A percentile compares a stretch with the other conserved stretches of the same genome.
phyloP scores from a whole-genome alignment of 2,797 vertebrate species.

The Anguilla obscura region DNA sequence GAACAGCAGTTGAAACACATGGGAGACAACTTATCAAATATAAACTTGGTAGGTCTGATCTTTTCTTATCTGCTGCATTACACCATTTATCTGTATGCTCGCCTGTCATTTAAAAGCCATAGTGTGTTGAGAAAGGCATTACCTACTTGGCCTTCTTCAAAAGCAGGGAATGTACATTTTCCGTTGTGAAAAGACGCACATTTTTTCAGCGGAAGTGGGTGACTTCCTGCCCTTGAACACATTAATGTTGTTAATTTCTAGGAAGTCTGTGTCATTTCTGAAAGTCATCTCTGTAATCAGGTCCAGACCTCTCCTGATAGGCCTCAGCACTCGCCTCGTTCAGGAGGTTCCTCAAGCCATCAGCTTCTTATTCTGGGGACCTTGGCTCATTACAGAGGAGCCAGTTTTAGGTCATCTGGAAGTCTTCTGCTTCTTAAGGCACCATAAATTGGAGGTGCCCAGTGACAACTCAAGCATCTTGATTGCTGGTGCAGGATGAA shows the following conservation, averaged over 20 bases:
- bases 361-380: neutral
- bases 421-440: neutral
- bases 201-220: neutral
- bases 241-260: neutral
- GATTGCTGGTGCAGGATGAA: neutral
- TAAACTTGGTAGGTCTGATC: no score
- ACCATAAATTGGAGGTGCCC: neutral
- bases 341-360: neutral
- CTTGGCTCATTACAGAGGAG: neutral
- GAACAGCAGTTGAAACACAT: no score
- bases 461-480: neutral
- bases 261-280: neutral
- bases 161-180: neutral
- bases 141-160: no score
- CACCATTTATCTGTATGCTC: no score
- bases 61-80: no score
- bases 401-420: neutral
- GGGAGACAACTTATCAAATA: no score
- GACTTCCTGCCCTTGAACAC: neutral
- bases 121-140: no score
- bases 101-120: no score
- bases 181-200: neutral
- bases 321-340: neutral
- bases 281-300: constrained; percentile 10
- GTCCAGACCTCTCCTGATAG: neutral